These are phyloP conservation scores for Mugil cephalus DNA, from an alignment of 2,113 vertebrate species.

Conservation along the genomic window DNA sequence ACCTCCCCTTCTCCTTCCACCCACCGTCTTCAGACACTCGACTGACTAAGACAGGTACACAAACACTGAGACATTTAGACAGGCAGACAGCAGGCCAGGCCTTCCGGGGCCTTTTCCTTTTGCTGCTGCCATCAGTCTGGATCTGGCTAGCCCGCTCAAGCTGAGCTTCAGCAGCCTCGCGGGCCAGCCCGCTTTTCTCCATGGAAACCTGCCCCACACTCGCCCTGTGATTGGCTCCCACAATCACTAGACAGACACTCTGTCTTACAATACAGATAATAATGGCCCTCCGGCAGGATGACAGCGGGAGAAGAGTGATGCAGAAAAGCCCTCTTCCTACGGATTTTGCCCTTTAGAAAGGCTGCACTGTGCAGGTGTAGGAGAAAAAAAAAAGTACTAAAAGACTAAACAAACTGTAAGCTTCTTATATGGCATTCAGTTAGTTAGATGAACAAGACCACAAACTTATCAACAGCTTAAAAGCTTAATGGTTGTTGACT, in stretches of 20 bases:
- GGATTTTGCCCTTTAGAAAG: constrained; percentile 58
- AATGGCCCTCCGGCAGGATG: constrained; percentile 62
- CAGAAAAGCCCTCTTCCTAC: constrained; percentile 48
- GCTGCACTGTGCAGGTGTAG: constrained; percentile 36
- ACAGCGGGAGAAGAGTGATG: constrained; percentile 61
- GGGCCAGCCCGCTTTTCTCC: constrained; percentile 62
- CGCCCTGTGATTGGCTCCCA: constrained; percentile 70
- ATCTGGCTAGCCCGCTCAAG: constrained; percentile 61
- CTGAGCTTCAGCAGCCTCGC: constrained; percentile 56
- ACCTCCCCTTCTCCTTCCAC: constrained; percentile 19
- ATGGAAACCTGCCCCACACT: constrained; percentile 77
- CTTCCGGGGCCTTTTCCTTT: constrained; percentile 63
- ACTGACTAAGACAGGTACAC: constrained; percentile 59
- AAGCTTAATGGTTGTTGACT: constrained; percentile 34
- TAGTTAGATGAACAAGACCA: neutral
- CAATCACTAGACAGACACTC: constrained; percentile 73
- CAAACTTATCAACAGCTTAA: constrained; percentile 26
- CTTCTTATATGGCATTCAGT: neutral
- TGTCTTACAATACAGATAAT: constrained; percentile 76
- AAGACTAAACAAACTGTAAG: constrained; percentile 12
- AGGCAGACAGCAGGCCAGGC: constrained; percentile 49
- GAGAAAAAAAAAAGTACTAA: neutral
- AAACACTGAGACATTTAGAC: constrained; percentile 49
- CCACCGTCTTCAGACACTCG: constrained; percentile 51
- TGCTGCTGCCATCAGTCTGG: constrained; percentile 59